Percentiles rank a stretch among this genome's conserved stretches.
Evolutionary conservation across 2,888 invertebrate genomes (phyloP).

Genomic region (Rhorus exstirpatorius): DNA sequence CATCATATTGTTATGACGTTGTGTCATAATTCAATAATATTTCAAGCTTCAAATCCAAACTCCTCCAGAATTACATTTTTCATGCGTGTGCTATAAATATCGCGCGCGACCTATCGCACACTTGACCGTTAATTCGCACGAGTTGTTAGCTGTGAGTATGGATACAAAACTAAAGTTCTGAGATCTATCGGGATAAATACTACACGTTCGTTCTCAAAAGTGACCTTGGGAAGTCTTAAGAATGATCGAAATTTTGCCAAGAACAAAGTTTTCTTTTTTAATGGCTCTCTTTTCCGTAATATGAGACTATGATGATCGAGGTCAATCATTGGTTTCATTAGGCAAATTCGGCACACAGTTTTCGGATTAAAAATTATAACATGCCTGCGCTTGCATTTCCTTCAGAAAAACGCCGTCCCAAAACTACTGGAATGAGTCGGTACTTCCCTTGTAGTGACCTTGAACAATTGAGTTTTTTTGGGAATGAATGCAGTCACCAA

Average conservation of each 20-base stretch:
- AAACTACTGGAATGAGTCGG: not conserved
- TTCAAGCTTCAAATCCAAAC: not conserved
- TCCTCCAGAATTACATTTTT: not conserved
- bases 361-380: too few relatives aligned
- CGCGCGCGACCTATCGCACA: not conserved
- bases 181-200: too few relatives aligned
- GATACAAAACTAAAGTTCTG: too few relatives aligned
- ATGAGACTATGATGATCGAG: too few relatives aligned
- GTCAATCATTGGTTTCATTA: too few relatives aligned
- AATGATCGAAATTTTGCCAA: not conserved
- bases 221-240: too few relatives aligned
- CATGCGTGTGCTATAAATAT: not conserved
- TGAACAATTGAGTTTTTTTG: constrained; percentile 15
- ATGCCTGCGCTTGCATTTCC: not conserved
- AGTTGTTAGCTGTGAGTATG: not conserved
- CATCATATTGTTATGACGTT: not conserved
- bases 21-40: not conserved
- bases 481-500: constrained; percentile 1
- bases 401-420: not conserved
- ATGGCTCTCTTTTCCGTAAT: too few relatives aligned
- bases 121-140: not conserved
- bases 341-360: too few relatives aligned
- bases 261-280: not conserved
- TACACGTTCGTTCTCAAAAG: not conserved
- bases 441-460: constrained; percentile 13